phyloP scores from a whole-genome alignment of 2,888 invertebrate species.

The Drosophila peninsularis region DNA sequence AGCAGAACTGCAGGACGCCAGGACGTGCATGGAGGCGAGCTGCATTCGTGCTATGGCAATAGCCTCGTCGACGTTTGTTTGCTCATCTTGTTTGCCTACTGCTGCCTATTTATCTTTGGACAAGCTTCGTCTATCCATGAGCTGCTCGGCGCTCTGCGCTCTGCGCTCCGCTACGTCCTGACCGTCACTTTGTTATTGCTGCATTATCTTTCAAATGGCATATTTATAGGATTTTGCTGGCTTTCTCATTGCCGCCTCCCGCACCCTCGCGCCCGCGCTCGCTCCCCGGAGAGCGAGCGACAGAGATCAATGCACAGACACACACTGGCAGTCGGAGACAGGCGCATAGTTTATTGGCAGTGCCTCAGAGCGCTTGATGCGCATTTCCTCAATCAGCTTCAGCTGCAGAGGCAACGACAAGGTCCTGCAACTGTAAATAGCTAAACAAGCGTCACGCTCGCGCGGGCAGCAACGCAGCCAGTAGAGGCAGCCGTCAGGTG shows the following conservation, averaged over 20 bases:
- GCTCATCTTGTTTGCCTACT: conserved; percentile 76
- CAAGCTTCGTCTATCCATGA: conserved; percentile 32
- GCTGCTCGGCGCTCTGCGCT: conserved; percentile 3
- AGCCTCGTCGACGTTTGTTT: conserved; percentile 49
- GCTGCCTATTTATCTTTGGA: conserved; percentile 77
- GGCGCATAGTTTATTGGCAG: conserved; percentile 74
- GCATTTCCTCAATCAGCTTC: conserved; percentile 78
- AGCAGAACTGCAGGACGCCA: conserved; percentile 1
- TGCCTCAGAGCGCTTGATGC: conserved; percentile 74
- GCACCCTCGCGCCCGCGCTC: background rate
- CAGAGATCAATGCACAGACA: conserved; percentile 43
- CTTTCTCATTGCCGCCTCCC: conserved; percentile 18
- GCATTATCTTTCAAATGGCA: conserved; percentile 82
- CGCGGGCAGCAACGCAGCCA: conserved; percentile 22
- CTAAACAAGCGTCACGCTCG: conserved; percentile 60
- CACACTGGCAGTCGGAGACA: conserved; percentile 30
- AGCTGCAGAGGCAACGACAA: conserved; percentile 33
- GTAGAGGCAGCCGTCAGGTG: conserved; percentile 16
- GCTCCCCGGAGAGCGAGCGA: background rate
- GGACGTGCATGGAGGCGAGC: conserved; percentile 11
- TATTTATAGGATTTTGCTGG: conserved; percentile 77
- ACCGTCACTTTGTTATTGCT: conserved; percentile 72
- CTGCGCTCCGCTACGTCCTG: conserved; percentile 32
- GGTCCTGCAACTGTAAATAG: conserved; percentile 65
- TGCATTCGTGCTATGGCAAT: conserved; percentile 41